Conservation (phyloP, 2,797 vertebrate genomes). For the Masticophis lateralis region DNA sequence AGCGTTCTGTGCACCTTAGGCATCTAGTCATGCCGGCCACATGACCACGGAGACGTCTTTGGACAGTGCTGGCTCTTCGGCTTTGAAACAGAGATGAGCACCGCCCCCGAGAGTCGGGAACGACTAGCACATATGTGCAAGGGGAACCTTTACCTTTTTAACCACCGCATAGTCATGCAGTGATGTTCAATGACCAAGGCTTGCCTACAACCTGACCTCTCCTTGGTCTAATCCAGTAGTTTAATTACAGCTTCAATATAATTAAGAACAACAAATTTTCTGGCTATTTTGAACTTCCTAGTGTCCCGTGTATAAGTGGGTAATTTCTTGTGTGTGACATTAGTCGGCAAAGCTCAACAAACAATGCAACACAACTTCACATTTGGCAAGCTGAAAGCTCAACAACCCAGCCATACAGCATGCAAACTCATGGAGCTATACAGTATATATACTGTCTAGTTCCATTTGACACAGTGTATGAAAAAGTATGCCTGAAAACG, state of each 20-base stretch:
- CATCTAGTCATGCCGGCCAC: too few relatives aligned
- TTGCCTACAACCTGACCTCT: not conserved
- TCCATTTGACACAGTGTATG: not conserved
- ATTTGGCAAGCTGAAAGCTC: not conserved
- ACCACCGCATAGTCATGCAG: not conserved
- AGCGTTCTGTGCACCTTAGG: too few relatives aligned
- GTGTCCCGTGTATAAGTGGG: not conserved
- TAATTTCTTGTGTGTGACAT: not conserved
- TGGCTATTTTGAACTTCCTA: not conserved
- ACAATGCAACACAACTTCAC: not conserved
- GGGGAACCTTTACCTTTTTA: too few relatives aligned
- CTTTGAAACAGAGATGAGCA: too few relatives aligned
- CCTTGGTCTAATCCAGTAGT: not conserved
- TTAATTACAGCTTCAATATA: not conserved
- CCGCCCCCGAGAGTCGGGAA: too few relatives aligned
- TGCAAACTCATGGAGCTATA: not conserved
- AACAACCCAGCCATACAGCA: not conserved
- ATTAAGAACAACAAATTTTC: not conserved
- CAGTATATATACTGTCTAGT: too few relatives aligned
- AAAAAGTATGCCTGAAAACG: not conserved
- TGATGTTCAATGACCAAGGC: not conserved
- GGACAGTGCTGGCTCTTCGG: too few relatives aligned
- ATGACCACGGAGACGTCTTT: too few relatives aligned
- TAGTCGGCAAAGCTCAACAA: not conserved
- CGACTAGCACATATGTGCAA: too few relatives aligned